Percentiles rank a stretch among this genome's conserved stretches.
These are phyloP conservation scores for Rhabditoides inermis DNA, from an alignment of 2,888 invertebrate genomes.

Conservation along the genomic window DNA sequence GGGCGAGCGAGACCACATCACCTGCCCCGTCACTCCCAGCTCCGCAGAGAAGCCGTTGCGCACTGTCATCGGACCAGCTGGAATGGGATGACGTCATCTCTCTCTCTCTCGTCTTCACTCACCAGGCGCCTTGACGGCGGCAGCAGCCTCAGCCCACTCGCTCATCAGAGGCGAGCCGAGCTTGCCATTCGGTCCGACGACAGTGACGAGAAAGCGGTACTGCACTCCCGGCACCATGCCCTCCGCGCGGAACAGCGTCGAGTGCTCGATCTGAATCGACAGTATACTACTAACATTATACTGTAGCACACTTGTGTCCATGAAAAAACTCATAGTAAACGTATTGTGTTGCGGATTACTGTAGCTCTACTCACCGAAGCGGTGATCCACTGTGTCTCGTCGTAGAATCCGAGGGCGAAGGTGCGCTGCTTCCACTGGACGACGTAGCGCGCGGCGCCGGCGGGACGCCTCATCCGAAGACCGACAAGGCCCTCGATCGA, in stretches of 20 bases:
- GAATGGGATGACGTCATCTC: background rate
- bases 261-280: constrained; percentile 36
- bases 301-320: too few relatives aligned
- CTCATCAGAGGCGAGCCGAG: constrained; percentile 36
- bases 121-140: constrained; percentile 12
- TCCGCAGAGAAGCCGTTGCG: too few relatives aligned
- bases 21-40: too few relatives aligned
- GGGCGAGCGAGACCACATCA: too few relatives aligned
- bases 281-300: too few relatives aligned
- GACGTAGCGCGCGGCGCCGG: constrained; percentile 22
- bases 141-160: constrained; percentile 35
- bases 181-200: constrained; percentile 38
- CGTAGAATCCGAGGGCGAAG: constrained; percentile 20
- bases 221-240: constrained; percentile 45
- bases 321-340: too few relatives aligned
- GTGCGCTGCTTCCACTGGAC: constrained; percentile 39
- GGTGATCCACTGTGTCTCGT: constrained; percentile 47
- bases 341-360: too few relatives aligned
- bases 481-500: constrained; percentile 25
- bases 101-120: background rate
- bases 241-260: constrained; percentile 33
- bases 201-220: constrained; percentile 42
- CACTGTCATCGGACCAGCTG: too few relatives aligned
- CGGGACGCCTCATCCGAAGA: constrained; percentile 16
- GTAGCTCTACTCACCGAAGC: constrained; percentile 36